Conservation (phyloP, 2,797 vertebrate species). For the Tauraco hartlaubi region DNA sequence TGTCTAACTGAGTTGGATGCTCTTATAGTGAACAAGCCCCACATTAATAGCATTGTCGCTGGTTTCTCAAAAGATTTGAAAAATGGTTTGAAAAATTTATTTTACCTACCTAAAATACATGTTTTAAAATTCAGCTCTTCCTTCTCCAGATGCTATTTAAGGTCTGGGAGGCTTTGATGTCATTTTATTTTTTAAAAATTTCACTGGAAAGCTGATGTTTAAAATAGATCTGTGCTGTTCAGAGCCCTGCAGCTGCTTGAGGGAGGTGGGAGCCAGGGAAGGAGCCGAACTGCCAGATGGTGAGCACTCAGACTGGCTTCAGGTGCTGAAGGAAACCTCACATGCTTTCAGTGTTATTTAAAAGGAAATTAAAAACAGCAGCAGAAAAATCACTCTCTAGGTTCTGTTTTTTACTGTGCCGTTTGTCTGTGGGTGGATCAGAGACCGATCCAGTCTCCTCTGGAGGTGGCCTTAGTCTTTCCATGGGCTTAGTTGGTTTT, state of each 20-base stretch:
- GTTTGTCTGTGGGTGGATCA: not conserved
- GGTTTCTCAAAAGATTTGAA: not conserved
- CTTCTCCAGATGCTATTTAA: not conserved
- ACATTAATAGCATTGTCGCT: not conserved
- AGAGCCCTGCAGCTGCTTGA: not conserved
- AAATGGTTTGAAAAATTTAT: not conserved
- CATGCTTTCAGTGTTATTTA: not conserved
- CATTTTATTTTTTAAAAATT: not conserved
- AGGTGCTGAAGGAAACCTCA: conserved; percentile 19
- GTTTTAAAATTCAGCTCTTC: not conserved
- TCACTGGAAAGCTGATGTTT: not conserved
- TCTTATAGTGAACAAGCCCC: not conserved
- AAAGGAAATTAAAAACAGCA: conserved; percentile 4
- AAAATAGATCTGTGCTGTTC: not conserved
- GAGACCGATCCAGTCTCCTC: not conserved
- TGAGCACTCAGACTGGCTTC: conserved; percentile 9
- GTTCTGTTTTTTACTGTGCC: not conserved
- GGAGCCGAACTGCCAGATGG: not conserved
- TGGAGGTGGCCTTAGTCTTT: not conserved
- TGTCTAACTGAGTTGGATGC: not conserved
- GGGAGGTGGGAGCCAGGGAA: not conserved
- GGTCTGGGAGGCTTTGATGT: not conserved
- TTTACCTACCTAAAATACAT: not conserved
- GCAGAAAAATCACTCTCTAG: not conserved
- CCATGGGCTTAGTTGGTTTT: not conserved